Evolutionary conservation across 2,113 vertebrate genomes (phyloP).

Genomic region (Chroicocephalus ridibundus): DNA sequence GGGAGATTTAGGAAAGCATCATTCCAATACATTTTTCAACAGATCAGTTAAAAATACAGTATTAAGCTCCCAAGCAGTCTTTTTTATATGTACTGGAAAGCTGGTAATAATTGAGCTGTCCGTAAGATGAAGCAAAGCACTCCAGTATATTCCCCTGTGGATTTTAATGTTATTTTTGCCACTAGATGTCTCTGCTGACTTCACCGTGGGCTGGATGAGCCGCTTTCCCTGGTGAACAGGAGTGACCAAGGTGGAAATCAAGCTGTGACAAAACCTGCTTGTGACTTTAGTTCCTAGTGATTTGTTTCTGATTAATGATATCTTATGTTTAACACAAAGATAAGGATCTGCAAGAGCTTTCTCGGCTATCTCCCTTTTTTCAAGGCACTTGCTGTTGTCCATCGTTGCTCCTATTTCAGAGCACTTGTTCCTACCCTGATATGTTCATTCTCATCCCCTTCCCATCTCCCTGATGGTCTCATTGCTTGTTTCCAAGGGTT

Average conservation of each 20-base stretch:
- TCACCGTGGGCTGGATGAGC: not conserved
- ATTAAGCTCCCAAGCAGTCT: not conserved
- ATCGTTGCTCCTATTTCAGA: not conserved
- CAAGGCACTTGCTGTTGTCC: not conserved
- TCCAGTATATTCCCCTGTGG: not conserved
- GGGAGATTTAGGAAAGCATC: not conserved
- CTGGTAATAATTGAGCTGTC: not conserved
- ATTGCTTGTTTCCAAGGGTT: not conserved
- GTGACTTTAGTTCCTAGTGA: not conserved
- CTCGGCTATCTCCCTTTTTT: not conserved
- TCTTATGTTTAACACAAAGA: not conserved
- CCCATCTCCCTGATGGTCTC: not conserved
- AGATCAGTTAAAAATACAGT: not conserved
- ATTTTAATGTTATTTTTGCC: not conserved
- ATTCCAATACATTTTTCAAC: not conserved
- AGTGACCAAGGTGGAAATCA: not conserved
- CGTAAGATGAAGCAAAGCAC: not conserved
- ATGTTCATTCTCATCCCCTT: not conserved
- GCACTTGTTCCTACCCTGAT: not conserved
- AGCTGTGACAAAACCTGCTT: not conserved
- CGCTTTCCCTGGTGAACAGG: not conserved
- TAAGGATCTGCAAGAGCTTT: not conserved
- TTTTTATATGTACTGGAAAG: not conserved
- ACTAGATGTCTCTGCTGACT: slow-evolving; percentile 52
- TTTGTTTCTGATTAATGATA: not conserved